Conservation (phyloP, 2,797 vertebrate genomes). For the Selene dorsalis region DNA sequence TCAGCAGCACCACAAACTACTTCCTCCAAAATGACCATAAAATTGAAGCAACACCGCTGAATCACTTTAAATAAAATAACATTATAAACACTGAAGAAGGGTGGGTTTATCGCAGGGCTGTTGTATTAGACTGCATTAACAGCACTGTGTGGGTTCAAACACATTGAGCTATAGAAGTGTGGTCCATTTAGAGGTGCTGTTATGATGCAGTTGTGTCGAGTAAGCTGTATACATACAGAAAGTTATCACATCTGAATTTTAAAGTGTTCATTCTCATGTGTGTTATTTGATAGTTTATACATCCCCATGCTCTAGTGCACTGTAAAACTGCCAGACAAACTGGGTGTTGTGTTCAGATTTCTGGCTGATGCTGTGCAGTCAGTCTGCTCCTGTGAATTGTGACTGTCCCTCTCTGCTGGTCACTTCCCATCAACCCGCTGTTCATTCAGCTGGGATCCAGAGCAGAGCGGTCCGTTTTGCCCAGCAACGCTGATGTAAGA, state of each 20-base stretch:
- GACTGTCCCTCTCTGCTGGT: conserved; percentile 22
- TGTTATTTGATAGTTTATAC: neutral
- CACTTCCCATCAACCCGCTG: conserved; percentile 20
- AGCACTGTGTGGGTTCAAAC: too few relatives aligned
- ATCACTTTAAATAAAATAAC: too few relatives aligned
- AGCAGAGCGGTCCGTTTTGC: conserved; percentile 33
- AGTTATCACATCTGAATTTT: neutral
- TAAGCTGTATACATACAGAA: neutral
- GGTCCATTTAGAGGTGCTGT: too few relatives aligned
- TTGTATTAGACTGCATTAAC: neutral
- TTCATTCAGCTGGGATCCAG: conserved; percentile 37
- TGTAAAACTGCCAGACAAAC: neutral
- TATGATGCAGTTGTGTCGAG: neutral
- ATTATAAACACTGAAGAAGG: neutral
- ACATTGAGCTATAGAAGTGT: too few relatives aligned
- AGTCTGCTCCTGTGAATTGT: conserved; percentile 16
- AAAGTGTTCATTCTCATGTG: neutral
- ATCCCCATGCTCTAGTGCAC: neutral
- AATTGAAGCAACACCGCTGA: neutral
- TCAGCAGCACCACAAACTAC: too few relatives aligned
- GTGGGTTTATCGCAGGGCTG: neutral
- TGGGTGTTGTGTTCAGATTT: neutral
- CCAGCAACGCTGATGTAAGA: conserved; percentile 30
- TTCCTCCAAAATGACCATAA: too few relatives aligned
- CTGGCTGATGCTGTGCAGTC: neutral